Percentiles rank a stretch among this genome's conserved stretches.
Conservation (phyloP, 2,113 vertebrate species). For the Varanus salvator region DNA sequence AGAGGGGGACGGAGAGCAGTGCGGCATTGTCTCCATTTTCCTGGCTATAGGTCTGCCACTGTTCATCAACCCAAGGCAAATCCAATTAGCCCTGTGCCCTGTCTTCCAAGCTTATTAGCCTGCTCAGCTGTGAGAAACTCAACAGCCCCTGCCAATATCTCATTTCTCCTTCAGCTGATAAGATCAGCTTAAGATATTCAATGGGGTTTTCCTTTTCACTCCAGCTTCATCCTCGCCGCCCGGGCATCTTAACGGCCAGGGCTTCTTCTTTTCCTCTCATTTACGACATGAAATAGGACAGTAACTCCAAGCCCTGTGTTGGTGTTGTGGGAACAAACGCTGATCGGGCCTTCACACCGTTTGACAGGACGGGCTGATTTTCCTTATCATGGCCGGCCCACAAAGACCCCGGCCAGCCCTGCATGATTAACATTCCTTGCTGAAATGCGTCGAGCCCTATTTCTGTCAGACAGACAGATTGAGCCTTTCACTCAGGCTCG, state of each 20-base stretch:
- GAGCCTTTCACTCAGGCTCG: conserved; percentile 97
- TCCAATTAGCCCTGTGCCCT: conserved; percentile 96
- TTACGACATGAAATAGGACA: conserved; percentile 84
- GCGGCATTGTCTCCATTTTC: conserved; percentile 73
- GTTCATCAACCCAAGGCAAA: conserved; percentile 95
- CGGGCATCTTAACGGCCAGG: conserved; percentile 78
- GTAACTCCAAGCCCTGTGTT: conserved; percentile 80
- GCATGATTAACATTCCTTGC: conserved; percentile 95
- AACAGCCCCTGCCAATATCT: conserved; percentile 95
- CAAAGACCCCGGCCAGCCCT: conserved; percentile 93
- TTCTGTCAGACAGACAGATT: conserved; percentile 98
- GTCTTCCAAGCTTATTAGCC: conserved; percentile 96
- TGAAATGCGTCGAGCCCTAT: conserved; percentile 87
- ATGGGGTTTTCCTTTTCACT: conserved; percentile 84
- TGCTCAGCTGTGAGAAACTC: conserved; percentile 91
- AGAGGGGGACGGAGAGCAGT: conserved; percentile 52
- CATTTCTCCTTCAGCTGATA: conserved; percentile 94
- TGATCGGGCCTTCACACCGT: conserved; percentile 77
- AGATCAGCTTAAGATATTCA: conserved; percentile 94
- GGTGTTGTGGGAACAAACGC: conserved; percentile 83
- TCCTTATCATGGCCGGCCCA: conserved; percentile 95
- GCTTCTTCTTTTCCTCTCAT: conserved; percentile 80
- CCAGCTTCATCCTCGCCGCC: conserved; percentile 81
- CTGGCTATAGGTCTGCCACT: conserved; percentile 84
- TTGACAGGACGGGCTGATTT: conserved; percentile 92